These are phyloP conservation scores for Holcopasites calliopsidis DNA, from an alignment of 1,140 invertebrate genomes.

Conservation along the genomic window DNA sequence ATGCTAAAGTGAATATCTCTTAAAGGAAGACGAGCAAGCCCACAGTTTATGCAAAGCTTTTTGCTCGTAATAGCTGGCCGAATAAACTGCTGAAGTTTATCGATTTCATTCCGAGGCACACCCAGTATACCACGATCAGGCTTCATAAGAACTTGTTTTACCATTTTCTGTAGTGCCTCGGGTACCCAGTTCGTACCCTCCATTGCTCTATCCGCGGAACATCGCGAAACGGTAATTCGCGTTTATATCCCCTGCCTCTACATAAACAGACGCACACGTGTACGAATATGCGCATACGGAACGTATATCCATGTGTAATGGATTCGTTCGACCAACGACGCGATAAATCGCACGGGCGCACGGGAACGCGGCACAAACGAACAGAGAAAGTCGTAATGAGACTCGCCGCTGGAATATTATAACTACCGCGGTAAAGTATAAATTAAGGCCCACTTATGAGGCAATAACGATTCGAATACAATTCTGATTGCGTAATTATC, in stretches of 20 bases:
- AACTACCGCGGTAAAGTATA: conserved; percentile 18
- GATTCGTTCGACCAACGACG: conserved; percentile 10
- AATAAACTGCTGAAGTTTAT: too few relatives aligned
- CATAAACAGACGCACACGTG: neutral
- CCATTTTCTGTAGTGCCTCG: too few relatives aligned
- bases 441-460: conserved; percentile 27
- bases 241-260: neutral
- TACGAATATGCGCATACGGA: too few relatives aligned
- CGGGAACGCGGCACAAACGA: conserved; percentile 2
- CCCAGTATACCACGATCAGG: too few relatives aligned
- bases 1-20: too few relatives aligned
- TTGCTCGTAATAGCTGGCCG: too few relatives aligned
- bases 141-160: too few relatives aligned
- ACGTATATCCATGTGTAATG: neutral
- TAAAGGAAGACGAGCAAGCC: too few relatives aligned
- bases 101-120: too few relatives aligned
- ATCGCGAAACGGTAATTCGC: neutral
- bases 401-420: conserved; percentile 8
- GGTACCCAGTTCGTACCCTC: too few relatives aligned
- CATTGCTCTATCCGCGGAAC: neutral
- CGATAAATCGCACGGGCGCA: conserved; percentile 13
- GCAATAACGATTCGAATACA: conserved; percentile 24
- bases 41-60: too few relatives aligned
- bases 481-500: conserved; percentile 38
- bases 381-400: conserved; percentile 31